phyloP scores from a whole-genome alignment of 1,140 invertebrate genomes.

The Drosophila micromelanica region DNA sequence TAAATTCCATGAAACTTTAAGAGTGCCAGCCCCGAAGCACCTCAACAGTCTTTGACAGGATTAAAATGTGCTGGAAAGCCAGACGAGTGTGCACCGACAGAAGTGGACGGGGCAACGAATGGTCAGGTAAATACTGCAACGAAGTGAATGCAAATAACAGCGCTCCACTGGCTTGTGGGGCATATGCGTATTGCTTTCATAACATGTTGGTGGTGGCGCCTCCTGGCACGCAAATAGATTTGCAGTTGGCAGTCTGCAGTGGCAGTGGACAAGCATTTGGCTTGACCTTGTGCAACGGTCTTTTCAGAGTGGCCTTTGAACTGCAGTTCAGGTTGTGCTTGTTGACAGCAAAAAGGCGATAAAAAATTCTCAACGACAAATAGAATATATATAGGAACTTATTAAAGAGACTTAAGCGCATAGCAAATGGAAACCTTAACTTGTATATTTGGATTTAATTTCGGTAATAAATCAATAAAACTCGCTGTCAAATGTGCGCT shows the following conservation, averaged over 20 bases:
- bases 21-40: conserved; percentile 62
- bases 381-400: conserved; percentile 4
- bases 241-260: conserved; percentile 1
- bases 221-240: conserved; percentile 21
- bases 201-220: conserved; percentile 26
- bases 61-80: conserved; percentile 38
- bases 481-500: conserved; percentile 30
- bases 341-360: not conserved
- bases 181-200: conserved; percentile 78
- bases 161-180: conserved; percentile 46
- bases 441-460: conserved; percentile 48
- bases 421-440: no score
- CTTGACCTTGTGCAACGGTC: not conserved
- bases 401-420: conserved; percentile 15
- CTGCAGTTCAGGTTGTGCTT: not conserved
- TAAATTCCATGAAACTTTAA: conserved; percentile 73
- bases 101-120: conserved; percentile 10
- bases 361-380: not conserved
- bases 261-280: not conserved
- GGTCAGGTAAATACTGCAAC: conserved; percentile 58
- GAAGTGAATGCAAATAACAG: conserved; percentile 76
- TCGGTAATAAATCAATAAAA: conserved; percentile 71
- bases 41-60: conserved; percentile 66
- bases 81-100: not conserved
- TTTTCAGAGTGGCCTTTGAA: not conserved